Conservation (phyloP, 2,797 vertebrate genomes). For the Coendou prehensilis region DNA sequence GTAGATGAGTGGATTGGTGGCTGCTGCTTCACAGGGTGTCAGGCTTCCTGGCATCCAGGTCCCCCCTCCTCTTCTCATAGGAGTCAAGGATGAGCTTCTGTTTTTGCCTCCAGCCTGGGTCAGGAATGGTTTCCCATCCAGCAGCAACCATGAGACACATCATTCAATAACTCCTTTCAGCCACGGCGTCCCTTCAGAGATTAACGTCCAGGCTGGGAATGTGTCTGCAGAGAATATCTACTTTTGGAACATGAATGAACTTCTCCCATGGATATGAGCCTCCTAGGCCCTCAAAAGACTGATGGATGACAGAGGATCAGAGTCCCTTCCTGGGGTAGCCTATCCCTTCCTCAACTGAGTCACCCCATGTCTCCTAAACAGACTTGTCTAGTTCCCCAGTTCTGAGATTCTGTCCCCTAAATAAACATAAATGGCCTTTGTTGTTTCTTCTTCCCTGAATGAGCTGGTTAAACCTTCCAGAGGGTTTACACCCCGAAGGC, state of each 20-base stretch:
- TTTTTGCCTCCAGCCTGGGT: neutral
- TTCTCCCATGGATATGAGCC: neutral
- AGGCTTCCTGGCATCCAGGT: neutral
- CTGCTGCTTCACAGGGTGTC: neutral
- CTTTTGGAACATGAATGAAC: neutral
- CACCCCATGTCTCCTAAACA: neutral
- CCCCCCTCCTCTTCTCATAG: neutral
- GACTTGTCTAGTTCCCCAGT: neutral
- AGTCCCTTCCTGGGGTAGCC: neutral
- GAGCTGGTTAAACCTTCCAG: neutral
- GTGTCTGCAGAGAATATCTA: neutral
- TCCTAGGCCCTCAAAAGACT: neutral
- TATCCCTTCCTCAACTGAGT: neutral
- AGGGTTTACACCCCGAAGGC: neutral
- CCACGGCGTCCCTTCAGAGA: neutral
- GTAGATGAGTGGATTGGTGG: neutral
- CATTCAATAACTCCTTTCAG: neutral
- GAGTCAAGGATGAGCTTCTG: neutral
- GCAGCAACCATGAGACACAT: neutral
- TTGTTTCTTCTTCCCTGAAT: neutral
- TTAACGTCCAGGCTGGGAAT: neutral
- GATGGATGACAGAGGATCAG: neutral
- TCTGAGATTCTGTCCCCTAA: neutral
- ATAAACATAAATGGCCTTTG: neutral
- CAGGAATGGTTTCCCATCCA: neutral